A percentile compares a stretch with the other conserved stretches of the same genome.
These are phyloP conservation scores for Helicoverpa zea DNA, from an alignment of 1,140 invertebrate genomes.

Conservation along the genomic window DNA sequence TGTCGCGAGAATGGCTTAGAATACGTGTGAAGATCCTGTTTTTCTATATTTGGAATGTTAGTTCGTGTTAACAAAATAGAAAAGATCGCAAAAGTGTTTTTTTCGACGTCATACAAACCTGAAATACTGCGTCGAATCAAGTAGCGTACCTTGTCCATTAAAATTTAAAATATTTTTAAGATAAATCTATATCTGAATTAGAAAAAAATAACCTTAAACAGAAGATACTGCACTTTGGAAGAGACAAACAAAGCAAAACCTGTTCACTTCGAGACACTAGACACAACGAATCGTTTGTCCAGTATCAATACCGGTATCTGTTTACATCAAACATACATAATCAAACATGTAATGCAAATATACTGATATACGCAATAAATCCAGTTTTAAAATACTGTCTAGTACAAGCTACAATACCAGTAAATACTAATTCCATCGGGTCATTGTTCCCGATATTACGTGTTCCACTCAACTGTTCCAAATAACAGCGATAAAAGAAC, in stretches of 20 bases:
- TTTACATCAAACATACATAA: background rate
- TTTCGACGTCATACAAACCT: too few relatives aligned
- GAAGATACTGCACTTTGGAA: too few relatives aligned
- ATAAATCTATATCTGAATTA: too few relatives aligned
- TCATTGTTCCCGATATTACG: conserved; percentile 18
- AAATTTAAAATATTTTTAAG: too few relatives aligned
- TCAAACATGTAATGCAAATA: background rate
- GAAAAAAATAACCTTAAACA: too few relatives aligned
- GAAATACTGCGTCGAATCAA: too few relatives aligned
- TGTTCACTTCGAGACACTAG: background rate
- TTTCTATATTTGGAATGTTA: background rate
- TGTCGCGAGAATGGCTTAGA: background rate
- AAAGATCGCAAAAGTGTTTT: too few relatives aligned
- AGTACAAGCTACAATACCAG: background rate
- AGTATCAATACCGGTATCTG: background rate
- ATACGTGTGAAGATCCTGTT: background rate
- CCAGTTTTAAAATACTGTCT: conserved; percentile 1
- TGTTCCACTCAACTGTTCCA: background rate
- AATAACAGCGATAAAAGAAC: conserved; percentile 9
- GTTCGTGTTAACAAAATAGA: background rate
- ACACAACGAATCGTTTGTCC: background rate
- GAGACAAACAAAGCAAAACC: background rate
- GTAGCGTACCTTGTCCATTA: too few relatives aligned
- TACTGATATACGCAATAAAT: too few relatives aligned
- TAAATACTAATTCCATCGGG: conserved; percentile 2